Percentiles rank a stretch among this genome's conserved stretches.
phyloP scores from a whole-genome alignment of 2,113 vertebrate species.

The Pelvicachromis taeniatus region DNA sequence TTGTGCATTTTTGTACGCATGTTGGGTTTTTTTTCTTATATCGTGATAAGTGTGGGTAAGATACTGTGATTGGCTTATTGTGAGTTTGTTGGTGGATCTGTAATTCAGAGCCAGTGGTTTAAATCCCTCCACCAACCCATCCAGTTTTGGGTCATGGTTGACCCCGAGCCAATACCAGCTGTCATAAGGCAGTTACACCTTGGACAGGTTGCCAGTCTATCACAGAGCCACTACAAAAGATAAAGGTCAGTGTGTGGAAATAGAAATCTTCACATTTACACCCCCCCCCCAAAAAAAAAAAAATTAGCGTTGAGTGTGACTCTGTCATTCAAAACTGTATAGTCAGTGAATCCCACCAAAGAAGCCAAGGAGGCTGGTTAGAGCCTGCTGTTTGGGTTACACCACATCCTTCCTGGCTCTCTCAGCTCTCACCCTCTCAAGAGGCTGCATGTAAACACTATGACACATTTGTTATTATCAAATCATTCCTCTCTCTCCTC shows the following conservation, averaged over 20 bases:
- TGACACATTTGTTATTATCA: slow-evolving; percentile 60
- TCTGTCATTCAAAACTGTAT: background rate
- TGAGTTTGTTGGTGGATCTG: background rate
- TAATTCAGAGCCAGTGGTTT: background rate
- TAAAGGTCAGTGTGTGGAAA: background rate
- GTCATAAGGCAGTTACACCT: background rate
- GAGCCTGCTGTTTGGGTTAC: slow-evolving; percentile 37
- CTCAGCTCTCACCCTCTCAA: slow-evolving; percentile 17
- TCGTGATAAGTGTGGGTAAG: no score
- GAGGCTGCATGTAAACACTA: slow-evolving; percentile 55
- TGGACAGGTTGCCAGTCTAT: background rate
- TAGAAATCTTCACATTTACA: background rate
- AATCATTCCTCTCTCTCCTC: slow-evolving; percentile 33
- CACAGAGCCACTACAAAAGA: background rate
- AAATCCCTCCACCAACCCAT: background rate
- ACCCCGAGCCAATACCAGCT: background rate
- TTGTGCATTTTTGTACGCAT: background rate
- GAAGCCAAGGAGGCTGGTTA: slow-evolving; percentile 1
- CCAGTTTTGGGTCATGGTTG: background rate
- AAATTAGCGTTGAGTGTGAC: background rate
- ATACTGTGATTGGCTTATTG: background rate
- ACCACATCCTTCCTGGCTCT: slow-evolving; percentile 33
- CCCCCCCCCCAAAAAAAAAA: no score
- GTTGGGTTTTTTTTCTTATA: background rate
- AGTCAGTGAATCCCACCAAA: slow-evolving; percentile 5